phyloP scores from a whole-genome alignment of 2,888 invertebrate genomes.

The Noctua janthina region DNA sequence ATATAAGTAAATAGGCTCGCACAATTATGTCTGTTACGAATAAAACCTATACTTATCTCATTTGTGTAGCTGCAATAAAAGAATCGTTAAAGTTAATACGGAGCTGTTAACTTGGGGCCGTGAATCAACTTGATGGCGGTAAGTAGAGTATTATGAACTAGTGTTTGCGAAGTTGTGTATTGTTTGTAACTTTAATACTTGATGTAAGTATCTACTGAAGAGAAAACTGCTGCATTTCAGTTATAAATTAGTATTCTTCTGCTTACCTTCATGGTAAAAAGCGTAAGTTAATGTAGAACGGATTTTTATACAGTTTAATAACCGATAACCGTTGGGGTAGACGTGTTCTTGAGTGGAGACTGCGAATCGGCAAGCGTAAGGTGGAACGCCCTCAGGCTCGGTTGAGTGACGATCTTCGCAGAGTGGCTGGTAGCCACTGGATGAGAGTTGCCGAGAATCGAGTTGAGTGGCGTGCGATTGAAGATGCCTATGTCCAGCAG shows the following conservation, averaged over 20 bases:
- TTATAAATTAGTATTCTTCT: not conserved
- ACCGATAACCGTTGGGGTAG: too few species aligned
- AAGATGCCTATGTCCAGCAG: too few species aligned
- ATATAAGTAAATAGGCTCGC: constrained; percentile 51
- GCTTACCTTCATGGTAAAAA: not conserved
- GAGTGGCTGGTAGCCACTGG: too few species aligned
- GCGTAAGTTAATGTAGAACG: not conserved
- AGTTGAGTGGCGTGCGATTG: too few species aligned
- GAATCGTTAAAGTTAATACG: constrained; percentile 53
- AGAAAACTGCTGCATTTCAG: not conserved
- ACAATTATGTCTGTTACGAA: constrained; percentile 56
- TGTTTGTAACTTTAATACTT: constrained; percentile 6
- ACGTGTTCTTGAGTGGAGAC: too few species aligned
- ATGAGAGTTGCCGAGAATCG: too few species aligned
- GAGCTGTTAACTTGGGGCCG: constrained; percentile 12
- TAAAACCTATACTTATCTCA: constrained; percentile 50
- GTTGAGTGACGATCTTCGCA: too few species aligned
- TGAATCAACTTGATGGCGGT: constrained; percentile 30
- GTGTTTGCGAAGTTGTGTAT: constrained; percentile 24
- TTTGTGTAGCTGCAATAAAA: constrained; percentile 52
- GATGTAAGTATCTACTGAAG: not conserved
- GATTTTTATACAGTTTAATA: not conserved
- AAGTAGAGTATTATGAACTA: constrained; percentile 30
- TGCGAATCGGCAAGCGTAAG: too few species aligned
- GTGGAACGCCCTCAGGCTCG: too few species aligned